phyloP scores from a whole-genome alignment of 2,113 vertebrate species.

The Lagopus muta region DNA sequence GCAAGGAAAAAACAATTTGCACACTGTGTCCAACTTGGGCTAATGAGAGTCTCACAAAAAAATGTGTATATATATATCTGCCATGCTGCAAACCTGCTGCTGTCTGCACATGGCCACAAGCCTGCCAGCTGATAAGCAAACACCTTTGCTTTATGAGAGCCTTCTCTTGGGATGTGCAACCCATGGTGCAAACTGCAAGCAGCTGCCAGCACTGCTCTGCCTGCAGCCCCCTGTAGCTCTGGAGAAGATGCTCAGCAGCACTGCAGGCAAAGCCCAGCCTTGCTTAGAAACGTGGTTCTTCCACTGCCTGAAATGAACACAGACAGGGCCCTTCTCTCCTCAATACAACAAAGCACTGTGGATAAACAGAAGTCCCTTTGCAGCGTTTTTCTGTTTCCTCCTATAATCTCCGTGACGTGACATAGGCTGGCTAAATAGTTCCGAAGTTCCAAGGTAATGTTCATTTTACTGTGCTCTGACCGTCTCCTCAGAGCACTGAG shows the following conservation, averaged over 20 bases:
- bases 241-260: fast-evolving
- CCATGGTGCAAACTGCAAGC: fast-evolving
- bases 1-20: neutral
- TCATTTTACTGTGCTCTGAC: neutral
- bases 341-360: fast-evolving
- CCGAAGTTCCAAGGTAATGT: slow-evolving; percentile 1
- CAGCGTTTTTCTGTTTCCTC: neutral
- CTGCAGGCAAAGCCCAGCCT: neutral
- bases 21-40: fast-evolving
- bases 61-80: neutral
- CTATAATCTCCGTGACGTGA: neutral
- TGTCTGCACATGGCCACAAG: fast-evolving
- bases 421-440: neutral
- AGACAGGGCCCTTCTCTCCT: neutral
- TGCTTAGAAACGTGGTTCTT: fast-evolving
- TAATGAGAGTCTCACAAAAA: fast-evolving
- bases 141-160: neutral
- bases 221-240: fast-evolving
- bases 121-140: neutral
- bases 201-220: neutral
- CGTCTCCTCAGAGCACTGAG: slow-evolving; percentile 32
- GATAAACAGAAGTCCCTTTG: neutral
- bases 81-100: neutral
- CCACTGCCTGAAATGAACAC: fast-evolving
- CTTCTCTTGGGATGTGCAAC: neutral